Conservation (phyloP, 2,888 invertebrate genomes). For the Clepsis dumicolana region DNA sequence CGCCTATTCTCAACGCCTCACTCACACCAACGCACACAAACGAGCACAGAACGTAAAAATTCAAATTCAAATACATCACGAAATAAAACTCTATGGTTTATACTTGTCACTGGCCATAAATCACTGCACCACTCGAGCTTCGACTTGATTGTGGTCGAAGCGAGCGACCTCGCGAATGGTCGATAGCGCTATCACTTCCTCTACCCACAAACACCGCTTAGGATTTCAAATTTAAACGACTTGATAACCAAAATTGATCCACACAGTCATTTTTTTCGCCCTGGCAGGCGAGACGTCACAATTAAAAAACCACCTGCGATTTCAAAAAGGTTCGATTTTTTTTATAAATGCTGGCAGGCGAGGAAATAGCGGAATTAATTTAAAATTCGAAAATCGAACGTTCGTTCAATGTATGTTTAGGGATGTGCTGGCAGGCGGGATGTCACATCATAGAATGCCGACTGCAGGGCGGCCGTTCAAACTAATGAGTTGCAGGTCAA, state of each 20-base stretch:
- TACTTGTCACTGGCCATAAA: slow-evolving; percentile 16
- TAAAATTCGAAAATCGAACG: too few relatives aligned
- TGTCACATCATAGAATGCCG: slow-evolving; percentile 13
- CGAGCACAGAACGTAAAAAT: background rate
- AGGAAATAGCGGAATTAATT: too few relatives aligned
- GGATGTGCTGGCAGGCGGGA: too few relatives aligned
- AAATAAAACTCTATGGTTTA: background rate
- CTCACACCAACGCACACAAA: slow-evolving; percentile 3
- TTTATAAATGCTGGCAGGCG: background rate
- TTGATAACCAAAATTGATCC: background rate
- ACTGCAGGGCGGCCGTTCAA: background rate
- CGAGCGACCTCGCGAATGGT: slow-evolving; percentile 33
- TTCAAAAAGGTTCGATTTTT: too few relatives aligned
- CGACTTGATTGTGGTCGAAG: slow-evolving; percentile 25
- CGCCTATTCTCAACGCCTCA: background rate
- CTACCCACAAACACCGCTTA: slow-evolving; percentile 35
- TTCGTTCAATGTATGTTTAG: too few relatives aligned
- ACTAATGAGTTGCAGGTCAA: slow-evolving; percentile 23
- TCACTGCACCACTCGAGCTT: slow-evolving; percentile 6
- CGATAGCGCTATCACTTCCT: slow-evolving; percentile 36
- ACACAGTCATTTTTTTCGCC: background rate
- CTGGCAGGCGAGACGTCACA: background rate
- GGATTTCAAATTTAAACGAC: slow-evolving; percentile 21
- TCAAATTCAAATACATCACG: slow-evolving; percentile 6
- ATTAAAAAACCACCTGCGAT: background rate